Evolutionary conservation across 2,888 invertebrate species (phyloP).

Genomic region (Eurois occulta): DNA sequence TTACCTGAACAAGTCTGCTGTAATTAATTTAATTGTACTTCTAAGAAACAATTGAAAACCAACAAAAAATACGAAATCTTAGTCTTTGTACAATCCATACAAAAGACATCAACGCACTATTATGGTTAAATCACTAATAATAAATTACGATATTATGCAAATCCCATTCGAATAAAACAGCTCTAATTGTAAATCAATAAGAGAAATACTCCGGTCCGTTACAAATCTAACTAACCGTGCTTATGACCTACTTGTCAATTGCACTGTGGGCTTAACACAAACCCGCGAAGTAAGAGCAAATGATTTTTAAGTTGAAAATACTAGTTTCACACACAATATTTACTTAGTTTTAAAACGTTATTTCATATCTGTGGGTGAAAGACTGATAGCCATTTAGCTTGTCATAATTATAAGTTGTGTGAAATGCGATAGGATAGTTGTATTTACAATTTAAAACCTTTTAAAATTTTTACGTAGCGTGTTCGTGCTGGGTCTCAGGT

Average conservation of each 20-base stretch:
- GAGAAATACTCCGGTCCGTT: not conserved
- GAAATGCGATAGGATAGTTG: not conserved
- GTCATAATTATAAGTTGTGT: not conserved
- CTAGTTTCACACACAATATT: not conserved
- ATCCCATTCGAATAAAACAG: constrained; percentile 9
- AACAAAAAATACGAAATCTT: not conserved
- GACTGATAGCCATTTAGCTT: not conserved
- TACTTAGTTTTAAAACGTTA: not conserved
- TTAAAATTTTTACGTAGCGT: not conserved
- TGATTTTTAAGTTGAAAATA: not conserved
- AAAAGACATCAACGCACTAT: constrained; percentile 23
- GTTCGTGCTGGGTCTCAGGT: not conserved
- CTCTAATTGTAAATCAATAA: constrained; percentile 32
- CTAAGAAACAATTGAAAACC: not conserved
- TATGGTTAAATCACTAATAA: not conserved
- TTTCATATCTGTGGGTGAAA: not conserved
- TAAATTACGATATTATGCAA: constrained; percentile 1
- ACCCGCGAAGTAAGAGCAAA: not conserved
- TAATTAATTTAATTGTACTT: not conserved
- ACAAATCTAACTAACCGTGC: constrained; percentile 38
- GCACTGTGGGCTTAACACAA: not conserved
- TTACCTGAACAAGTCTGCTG: not conserved
- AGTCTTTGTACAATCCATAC: not conserved
- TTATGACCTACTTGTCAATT: constrained; percentile 43
- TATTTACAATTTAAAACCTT: not conserved